Evolutionary conservation across 2,113 vertebrate species (phyloP).

Genomic region (Vanacampus margaritifer): DNA sequence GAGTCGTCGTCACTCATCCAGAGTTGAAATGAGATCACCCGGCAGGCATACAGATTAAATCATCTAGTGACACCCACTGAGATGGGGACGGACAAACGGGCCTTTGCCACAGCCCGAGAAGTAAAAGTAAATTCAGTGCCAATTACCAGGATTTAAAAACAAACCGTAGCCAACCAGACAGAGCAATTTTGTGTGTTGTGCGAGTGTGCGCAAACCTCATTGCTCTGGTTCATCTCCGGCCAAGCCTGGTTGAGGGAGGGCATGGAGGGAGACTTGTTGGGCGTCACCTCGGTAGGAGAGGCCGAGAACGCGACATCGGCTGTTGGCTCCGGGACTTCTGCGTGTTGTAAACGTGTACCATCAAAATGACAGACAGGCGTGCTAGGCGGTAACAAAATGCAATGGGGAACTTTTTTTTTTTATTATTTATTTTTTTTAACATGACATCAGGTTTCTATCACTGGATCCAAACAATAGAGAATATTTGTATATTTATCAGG

Average conservation of each 20-base stretch:
- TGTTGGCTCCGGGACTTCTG: conserved; percentile 74
- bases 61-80: conserved; percentile 8
- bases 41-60: conserved; percentile 13
- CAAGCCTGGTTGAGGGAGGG: conserved; percentile 98
- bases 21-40: conserved; percentile 6
- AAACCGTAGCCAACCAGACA: conserved; percentile 4
- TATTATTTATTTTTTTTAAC: background rate
- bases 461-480: background rate
- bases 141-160: conserved; percentile 14
- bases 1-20: conserved; percentile 17
- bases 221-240: conserved; percentile 97
- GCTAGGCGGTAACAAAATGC: background rate
- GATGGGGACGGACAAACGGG: conserved; percentile 16
- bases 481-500: background rate
- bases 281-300: conserved; percentile 92
- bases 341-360: background rate
- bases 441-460: background rate
- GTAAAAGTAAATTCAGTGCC: conserved; percentile 22
- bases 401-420: no score
- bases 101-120: conserved; percentile 22
- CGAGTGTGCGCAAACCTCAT: conserved; percentile 80
- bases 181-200: background rate
- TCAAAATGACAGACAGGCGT: background rate
- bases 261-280: conserved; percentile 98
- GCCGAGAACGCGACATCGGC: conserved; percentile 87